Evolutionary conservation across 2,888 invertebrate genomes (phyloP), one percentile per base, ranked within the genome.

Genomic region (Drosophila mulleri): DNA sequence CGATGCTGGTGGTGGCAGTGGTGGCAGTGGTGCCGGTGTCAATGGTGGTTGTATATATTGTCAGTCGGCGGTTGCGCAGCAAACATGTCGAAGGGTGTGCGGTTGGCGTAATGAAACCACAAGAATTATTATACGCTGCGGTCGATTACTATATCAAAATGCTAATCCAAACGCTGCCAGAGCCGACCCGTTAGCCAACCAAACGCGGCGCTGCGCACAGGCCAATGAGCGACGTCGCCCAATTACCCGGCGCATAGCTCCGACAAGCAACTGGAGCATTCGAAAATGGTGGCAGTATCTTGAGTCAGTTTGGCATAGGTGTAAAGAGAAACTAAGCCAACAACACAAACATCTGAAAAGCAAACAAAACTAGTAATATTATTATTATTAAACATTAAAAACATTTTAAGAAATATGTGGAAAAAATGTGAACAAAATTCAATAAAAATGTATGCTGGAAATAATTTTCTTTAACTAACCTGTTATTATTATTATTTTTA

Each of bases 81-180:
- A 67, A 70, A 66, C 72, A 67, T 78, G 44, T 73, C 75, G 81
- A 74, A 78, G 88, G 79, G 80, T 87, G 88, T 75, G 86, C 77
- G 86, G 83, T 75, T 78, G 72, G 84, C 83, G 78, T 91, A 90
- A 90, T 89, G 84, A 86, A 91, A 91, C 91, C 91, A 78, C 91
- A 91, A 86, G 82, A 91, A 84, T 90, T 90, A 90, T 90, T 89
- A 87, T 81, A 87, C 82, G 82, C 87, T 90, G 90, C 79, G 90
- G 90, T 90, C 80, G 85, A 83, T 83, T 80, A 85, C 80, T 89
- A 88, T 83, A 88, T 87, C 81, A 87, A 85, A 73, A 83, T 75
- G 79, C 79, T 74, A 82, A 83, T 78, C 75, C 80, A 72, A 62
- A 72, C 68, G 75, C 72, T 75, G 70, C 29, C 59, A 44, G 39